Evolutionary conservation across 2,113 vertebrate species (phyloP).

Genomic region (Gallinago undulata): DNA sequence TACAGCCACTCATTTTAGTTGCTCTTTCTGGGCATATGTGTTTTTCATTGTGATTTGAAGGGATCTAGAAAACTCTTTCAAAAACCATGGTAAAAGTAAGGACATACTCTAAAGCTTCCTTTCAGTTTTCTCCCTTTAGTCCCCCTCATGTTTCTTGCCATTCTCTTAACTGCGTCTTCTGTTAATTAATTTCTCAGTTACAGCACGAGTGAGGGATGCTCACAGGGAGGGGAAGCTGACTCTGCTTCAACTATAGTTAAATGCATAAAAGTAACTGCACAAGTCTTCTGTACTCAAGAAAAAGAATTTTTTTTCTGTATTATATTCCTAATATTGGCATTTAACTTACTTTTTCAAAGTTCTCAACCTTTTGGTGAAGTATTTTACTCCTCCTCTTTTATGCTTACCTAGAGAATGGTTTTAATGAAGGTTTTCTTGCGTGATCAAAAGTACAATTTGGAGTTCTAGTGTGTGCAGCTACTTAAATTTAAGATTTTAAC

Average conservation of each 20-base stretch:
- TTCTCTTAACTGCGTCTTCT: neutral
- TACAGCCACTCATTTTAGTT: neutral
- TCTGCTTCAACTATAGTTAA: neutral
- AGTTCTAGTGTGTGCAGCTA: neutral
- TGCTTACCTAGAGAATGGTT: neutral
- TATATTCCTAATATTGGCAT: neutral
- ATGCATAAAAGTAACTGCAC: neutral
- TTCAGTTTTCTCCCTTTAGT: neutral
- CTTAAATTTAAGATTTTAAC: neutral
- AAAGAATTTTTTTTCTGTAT: neutral
- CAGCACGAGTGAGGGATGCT: neutral
- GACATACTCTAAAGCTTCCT: neutral
- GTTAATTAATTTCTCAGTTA: neutral
- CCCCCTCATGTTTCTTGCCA: neutral
- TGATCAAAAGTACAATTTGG: neutral
- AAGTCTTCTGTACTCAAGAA: neutral
- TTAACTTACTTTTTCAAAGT: neutral
- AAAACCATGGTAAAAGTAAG: neutral
- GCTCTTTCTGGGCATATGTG: neutral
- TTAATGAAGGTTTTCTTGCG: neutral
- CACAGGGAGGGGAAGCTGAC: neutral
- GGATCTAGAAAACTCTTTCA: neutral
- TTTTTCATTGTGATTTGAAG: neutral
- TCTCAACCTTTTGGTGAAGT: neutral
- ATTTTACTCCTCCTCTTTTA: slow-evolving; percentile 9